phyloP scores from a whole-genome alignment of 2,797 vertebrate genomes.

The Capromys pilorides region DNA sequence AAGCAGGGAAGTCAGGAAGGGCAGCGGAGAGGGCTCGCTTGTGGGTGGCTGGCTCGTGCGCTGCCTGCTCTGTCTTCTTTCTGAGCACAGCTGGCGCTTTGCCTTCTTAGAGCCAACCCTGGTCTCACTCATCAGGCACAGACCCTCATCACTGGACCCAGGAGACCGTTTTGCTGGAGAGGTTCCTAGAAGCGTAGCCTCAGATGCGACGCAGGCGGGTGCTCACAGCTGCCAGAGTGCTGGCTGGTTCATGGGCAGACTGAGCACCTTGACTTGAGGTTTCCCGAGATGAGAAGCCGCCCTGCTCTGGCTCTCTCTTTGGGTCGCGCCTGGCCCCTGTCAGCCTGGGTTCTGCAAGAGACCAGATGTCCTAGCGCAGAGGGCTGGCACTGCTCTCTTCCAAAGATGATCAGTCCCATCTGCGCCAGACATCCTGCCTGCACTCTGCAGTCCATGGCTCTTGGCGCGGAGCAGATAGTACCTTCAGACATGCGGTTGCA shows the following conservation, averaged over 20 bases:
- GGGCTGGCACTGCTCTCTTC: constrained; percentile 77
- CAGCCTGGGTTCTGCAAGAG: constrained; percentile 66
- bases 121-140: background rate
- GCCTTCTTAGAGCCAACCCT: background rate
- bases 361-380: constrained; percentile 71
- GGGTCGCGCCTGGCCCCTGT: constrained; percentile 74
- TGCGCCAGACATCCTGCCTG: constrained; percentile 75
- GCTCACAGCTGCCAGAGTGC: background rate
- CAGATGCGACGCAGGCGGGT: background rate
- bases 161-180: background rate
- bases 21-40: background rate
- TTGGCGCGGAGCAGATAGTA: constrained; percentile 80
- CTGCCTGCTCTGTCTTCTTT: rapidly evolving
- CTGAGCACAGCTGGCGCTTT: background rate
- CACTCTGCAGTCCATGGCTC: constrained; percentile 63
- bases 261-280: background rate
- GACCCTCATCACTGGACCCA: background rate
- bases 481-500: constrained; percentile 83
- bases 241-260: rapidly evolving
- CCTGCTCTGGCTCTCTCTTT: constrained; percentile 44
- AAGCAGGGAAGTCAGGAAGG: background rate
- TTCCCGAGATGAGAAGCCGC: background rate
- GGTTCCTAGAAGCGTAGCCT: background rate
- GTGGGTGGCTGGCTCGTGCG: background rate
- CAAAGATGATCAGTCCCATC: constrained; percentile 83